Evolutionary conservation across 2,888 invertebrate genomes (phyloP), one percentile per base, ranked within the genome.

Genomic region (Chymomyza fuscimana): DNA sequence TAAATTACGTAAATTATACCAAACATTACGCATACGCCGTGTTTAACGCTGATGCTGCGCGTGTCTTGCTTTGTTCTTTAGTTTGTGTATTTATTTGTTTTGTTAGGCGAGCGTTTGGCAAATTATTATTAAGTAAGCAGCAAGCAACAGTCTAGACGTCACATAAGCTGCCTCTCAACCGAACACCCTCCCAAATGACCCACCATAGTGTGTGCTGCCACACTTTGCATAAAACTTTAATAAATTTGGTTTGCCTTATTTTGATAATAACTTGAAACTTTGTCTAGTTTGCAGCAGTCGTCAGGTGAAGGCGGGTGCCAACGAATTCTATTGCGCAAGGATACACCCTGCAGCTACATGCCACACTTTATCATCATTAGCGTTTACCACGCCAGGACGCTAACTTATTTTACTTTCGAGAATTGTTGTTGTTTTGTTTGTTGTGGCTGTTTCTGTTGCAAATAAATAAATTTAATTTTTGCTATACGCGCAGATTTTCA

Each of bases 321-420:
- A 4, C 29, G 19, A 16, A 16, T 19, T 9, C 51, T 19, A 10
- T 2, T 16, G n/a, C n/a, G 10, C 51, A 19, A 25, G 25, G 25
- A 9, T n/a, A 51, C 25, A 22, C 9, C 58, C 25, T 19, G 16
- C 9, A 4, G 61, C 65, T 54, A 40, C 65, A 40, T 67, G 76
- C 63, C 76, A 63, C 73, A 86, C 77, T 86, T 84, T 74, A 82
- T 84, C 83, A 84, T 84, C 85, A 84, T 86, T 84, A 82, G 78
- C 72, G 75, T 61, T 66, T 12, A 12, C 40, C 40, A 12, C 12
- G 40, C 40, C 40, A 46, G 12, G 40, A 65, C 66, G 56, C 50
- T 60, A 64, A 63, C 52, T 65, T 73, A 69, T 36, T 67, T 32
- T 56, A 52, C 29, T 29, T 10, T 15, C 16, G 19, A n/a, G 15